Base-by-base conservation (phyloP, 2,888 invertebrate genomes). In the Myopa testacea region DNA sequence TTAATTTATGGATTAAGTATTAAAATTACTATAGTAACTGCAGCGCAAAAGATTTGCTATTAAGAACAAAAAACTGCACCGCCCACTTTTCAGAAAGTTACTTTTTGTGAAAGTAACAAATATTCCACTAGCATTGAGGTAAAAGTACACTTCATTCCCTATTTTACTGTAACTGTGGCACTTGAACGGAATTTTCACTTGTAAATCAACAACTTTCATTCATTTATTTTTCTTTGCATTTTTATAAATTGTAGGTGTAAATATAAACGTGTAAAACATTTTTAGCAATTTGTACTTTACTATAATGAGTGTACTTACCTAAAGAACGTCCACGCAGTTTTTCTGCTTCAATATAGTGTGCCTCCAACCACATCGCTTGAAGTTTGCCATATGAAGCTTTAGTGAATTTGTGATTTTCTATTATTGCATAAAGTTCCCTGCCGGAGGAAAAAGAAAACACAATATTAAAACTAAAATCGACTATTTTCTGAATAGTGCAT, bases 291-390 rank as follows among this genome's bases (percentile, higher is more conserved):
- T 16, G 26, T 14, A n/a, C 3, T 19, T 45, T 45, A n/a, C 3
- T 19, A 2, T 45, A 26, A 26, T 26, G 26, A 26, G 26, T 62
- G 12, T 72, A 81, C 86, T 86, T 83, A 90, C 90, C 97, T 75
- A 97, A 90, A n/a, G 96, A 96, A 84, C 97, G 90, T 45, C 97
- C 97, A 5, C 97, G 91, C 63, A 96, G 90, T 87, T 96, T 96
- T 88, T 97, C 97, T 26, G 97, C 97, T 88, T 98, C 97, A 87
- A 95, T 95, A 87, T 97, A 97, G 87, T 97, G 96, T 16, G 97
- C 96, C 87, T 97, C 97, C 81, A 97, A 91, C 97, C 97, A 98
- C 95, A 97, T 95, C 73, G 95, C 95, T 85, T 94, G 94, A 73
- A 97, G 91, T 88, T 96, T 97, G 70, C 94, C 94, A 91, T 98